These are phyloP conservation scores for Rhagonycha lutea DNA, from an alignment of 2,888 invertebrate species.

Conservation along the genomic window DNA sequence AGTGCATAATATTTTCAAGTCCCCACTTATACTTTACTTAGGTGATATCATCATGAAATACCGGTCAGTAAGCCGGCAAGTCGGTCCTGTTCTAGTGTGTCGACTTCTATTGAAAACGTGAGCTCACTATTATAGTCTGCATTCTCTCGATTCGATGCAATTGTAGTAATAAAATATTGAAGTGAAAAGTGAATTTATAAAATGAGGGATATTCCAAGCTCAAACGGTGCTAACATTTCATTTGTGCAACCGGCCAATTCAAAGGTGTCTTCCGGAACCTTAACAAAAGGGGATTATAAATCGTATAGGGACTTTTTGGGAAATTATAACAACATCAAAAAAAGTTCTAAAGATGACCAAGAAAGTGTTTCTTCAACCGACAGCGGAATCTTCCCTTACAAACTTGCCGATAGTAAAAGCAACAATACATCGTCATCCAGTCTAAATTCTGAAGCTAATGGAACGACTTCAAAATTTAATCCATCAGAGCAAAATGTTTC, in stretches of 20 bases:
- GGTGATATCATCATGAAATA: conserved; percentile 34
- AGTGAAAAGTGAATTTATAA: neutral
- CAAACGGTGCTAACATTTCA: conserved; percentile 60
- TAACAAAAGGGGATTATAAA: conserved; percentile 40
- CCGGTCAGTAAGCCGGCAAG: conserved; percentile 26
- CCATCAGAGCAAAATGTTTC: conserved; percentile 14
- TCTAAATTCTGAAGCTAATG: conserved; percentile 34
- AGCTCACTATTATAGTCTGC: neutral
- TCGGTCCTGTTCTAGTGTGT: neutral
- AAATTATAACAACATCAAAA: conserved; percentile 40
- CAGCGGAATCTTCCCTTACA: conserved; percentile 34
- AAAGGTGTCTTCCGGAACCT: conserved; percentile 1
- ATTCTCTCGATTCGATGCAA: neutral
- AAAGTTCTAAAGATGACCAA: conserved; percentile 34
- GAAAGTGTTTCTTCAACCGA: conserved; percentile 38
- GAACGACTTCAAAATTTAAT: neutral
- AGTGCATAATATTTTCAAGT: conserved; percentile 10
- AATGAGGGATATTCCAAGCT: conserved; percentile 40
- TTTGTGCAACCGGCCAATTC: conserved; percentile 1
- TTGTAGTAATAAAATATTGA: neutral
- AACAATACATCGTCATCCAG: conserved; percentile 36
- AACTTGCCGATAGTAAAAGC: conserved; percentile 35
- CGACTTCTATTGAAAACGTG: neutral
- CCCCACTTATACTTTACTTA: conserved; percentile 21
- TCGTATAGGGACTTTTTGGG: conserved; percentile 48